Conservation (phyloP, 2,888 invertebrate genomes). For the Myathropa florea region DNA sequence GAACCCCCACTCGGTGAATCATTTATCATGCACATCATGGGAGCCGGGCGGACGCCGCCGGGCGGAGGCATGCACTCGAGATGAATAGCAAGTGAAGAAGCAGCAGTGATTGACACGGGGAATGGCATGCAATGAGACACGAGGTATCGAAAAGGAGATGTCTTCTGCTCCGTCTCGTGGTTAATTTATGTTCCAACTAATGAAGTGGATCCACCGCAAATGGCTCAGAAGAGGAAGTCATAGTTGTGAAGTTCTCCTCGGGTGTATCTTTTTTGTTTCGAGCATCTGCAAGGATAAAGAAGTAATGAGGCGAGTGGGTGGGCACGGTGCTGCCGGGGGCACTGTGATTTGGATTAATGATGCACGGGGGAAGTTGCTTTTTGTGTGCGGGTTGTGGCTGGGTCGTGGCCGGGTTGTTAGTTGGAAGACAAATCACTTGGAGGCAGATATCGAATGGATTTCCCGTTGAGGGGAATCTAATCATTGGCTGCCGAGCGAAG, state of each 20-base stretch:
- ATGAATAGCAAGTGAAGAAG: conserved; percentile 30
- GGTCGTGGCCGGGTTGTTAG: neutral
- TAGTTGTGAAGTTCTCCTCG: neutral
- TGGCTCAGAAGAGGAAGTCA: neutral
- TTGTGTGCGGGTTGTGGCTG: no score
- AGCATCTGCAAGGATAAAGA: neutral
- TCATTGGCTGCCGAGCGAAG: neutral
- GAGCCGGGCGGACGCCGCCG: neutral
- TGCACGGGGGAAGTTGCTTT: neutral
- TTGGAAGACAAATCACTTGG: neutral
- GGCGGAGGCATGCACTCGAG: conserved; percentile 33
- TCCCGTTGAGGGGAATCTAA: neutral
- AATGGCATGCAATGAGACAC: conserved; percentile 10
- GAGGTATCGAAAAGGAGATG: conserved; percentile 28
- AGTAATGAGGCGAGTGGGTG: neutral
- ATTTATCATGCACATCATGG: conserved; percentile 26
- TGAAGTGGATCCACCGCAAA: conserved; percentile 55
- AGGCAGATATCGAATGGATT: neutral
- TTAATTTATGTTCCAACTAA: conserved; percentile 63
- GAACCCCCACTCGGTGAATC: conserved; percentile 23
- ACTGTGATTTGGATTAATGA: conserved; percentile 48
- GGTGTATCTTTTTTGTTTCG: neutral
- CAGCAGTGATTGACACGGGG: conserved; percentile 35
- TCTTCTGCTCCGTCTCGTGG: conserved; percentile 31
- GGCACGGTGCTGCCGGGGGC: neutral